phyloP scores from a whole-genome alignment of 2,113 vertebrate genomes.

The Tiliqua scincoides region DNA sequence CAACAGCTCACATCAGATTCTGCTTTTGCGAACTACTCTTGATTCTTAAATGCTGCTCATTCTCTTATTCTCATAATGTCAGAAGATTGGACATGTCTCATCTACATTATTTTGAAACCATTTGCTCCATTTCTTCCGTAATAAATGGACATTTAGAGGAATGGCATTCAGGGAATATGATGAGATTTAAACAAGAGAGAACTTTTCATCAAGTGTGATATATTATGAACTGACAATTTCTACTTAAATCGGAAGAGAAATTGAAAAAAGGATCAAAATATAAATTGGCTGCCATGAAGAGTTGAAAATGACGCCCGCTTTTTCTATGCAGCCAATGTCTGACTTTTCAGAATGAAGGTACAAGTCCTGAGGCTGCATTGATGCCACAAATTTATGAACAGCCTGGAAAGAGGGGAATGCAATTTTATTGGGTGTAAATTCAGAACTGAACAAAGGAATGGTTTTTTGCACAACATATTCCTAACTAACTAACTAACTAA shows the following conservation, averaged over 20 bases:
- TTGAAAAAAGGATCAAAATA: slow-evolving; percentile 2
- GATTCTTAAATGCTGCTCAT: slow-evolving; percentile 21
- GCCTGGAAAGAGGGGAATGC: neutral
- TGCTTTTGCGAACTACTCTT: slow-evolving; percentile 8
- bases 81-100: neutral
- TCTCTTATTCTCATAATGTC: neutral
- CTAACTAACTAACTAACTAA: no score
- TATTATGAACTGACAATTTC: neutral
- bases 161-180: neutral
- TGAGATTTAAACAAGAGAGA: neutral
- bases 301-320: neutral
- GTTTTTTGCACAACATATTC: neutral
- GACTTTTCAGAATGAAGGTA: neutral
- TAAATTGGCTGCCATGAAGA: neutral
- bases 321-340: neutral
- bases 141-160: neutral
- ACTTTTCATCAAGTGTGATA: neutral
- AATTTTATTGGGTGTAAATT: neutral
- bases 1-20: slow-evolving; percentile 6
- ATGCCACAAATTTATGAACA: neutral
- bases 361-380: neutral
- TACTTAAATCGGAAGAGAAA: neutral
- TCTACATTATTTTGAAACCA: slow-evolving; percentile 17
- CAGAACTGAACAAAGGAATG: neutral
- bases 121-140: slow-evolving; percentile 36